These are phyloP conservation scores for Lepisosteus osseus DNA, from an alignment of 2,113 vertebrate species.

Conservation along the genomic window DNA sequence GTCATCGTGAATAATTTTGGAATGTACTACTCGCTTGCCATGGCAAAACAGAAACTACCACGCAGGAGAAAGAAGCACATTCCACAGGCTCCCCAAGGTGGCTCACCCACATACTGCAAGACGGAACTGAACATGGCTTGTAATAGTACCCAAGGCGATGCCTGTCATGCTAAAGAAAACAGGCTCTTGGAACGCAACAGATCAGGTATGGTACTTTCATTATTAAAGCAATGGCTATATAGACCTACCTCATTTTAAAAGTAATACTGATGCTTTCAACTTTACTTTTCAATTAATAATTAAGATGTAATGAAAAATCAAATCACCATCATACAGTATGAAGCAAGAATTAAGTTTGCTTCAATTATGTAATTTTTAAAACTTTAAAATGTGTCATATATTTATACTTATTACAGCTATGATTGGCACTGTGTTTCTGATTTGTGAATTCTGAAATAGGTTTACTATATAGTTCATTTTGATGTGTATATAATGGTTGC, in stretches of 20 bases:
- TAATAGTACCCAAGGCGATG: conserved; percentile 87
- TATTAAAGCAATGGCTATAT: not conserved
- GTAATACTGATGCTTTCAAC: too few relatives aligned
- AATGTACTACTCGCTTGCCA: conserved; percentile 98
- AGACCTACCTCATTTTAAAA: not conserved
- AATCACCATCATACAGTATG: too few relatives aligned
- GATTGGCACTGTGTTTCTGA: too few relatives aligned
- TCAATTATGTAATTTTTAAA: too few relatives aligned
- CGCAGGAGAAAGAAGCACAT: conserved; percentile 97
- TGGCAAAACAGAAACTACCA: conserved; percentile 98
- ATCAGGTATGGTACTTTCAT: conserved; percentile 76
- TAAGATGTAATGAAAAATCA: too few relatives aligned
- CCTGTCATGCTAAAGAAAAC: conserved; percentile 80
- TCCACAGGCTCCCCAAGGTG: conserved; percentile 80
- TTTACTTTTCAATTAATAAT: too few relatives aligned
- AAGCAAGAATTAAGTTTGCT: too few relatives aligned
- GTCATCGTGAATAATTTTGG: conserved; percentile 99
- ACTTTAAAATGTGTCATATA: too few relatives aligned
- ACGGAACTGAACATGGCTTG: conserved; percentile 86
- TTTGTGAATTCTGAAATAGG: not conserved
- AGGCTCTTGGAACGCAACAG: conserved; percentile 82
- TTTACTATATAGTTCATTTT: too few relatives aligned
- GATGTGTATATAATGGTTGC: too few relatives aligned
- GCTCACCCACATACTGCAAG: conserved; percentile 88
- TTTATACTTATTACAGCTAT: too few relatives aligned